These are phyloP conservation scores for Agrotis exclamationis DNA, from an alignment of 2,888 invertebrate species.

Conservation along the genomic window DNA sequence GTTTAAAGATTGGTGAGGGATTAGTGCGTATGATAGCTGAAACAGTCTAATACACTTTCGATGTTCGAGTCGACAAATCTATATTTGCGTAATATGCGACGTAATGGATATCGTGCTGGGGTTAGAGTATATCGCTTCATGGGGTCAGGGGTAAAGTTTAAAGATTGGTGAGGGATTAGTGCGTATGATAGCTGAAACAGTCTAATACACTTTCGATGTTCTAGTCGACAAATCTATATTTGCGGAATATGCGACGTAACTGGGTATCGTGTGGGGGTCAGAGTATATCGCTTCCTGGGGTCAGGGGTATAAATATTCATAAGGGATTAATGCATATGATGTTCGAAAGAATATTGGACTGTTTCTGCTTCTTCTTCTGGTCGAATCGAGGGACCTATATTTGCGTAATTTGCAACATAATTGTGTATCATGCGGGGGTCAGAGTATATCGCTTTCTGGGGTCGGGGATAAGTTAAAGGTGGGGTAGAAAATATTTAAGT, in stretches of 20 bases:
- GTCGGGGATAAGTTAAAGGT: too few relatives aligned
- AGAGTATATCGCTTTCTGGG: conserved; percentile 10
- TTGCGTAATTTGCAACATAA: conserved; percentile 17
- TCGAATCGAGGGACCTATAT: too few relatives aligned
- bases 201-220: too few relatives aligned
- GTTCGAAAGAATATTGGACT: too few relatives aligned
- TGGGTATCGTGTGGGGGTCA: conserved; percentile 10
- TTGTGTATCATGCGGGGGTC: conserved; percentile 15
- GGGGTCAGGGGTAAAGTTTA: conserved; percentile 6
- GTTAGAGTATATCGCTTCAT: conserved; percentile 19
- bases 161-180: background rate
- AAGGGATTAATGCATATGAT: background rate
- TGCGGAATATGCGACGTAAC: conserved; percentile 17
- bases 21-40: background rate
- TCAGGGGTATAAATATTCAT: conserved; percentile 3
- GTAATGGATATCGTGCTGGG: background rate
- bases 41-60: too few relatives aligned
- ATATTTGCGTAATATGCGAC: conserved; percentile 16
- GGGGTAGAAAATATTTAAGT: too few relatives aligned
- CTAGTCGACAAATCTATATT: too few relatives aligned
- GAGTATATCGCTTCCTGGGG: conserved; percentile 8
- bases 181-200: background rate
- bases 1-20: background rate
- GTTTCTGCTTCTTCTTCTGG: too few relatives aligned
- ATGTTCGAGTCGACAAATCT: too few relatives aligned